These are phyloP conservation scores for Hemiscyllium ocellatum DNA, from an alignment of 2,113 vertebrate species.

Conservation along the genomic window DNA sequence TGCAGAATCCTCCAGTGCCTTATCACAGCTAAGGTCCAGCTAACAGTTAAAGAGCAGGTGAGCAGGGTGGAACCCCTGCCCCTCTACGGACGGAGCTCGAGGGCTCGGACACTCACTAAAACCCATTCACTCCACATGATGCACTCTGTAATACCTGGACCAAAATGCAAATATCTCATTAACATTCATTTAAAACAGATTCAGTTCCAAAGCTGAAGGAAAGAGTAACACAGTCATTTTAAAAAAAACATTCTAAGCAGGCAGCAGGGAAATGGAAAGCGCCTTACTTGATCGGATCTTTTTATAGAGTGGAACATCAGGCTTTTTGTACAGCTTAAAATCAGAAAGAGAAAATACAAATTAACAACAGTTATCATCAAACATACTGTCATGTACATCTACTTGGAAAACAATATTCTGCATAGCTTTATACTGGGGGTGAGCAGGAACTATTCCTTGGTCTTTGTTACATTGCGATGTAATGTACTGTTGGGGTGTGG, in stretches of 20 bases:
- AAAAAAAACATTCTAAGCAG: not conserved
- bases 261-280: not conserved
- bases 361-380: not conserved
- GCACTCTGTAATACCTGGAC: not conserved
- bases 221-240: not conserved
- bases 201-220: not conserved
- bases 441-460: not conserved
- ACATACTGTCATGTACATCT: not conserved
- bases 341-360: slow-evolving; percentile 38
- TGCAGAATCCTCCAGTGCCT: not conserved
- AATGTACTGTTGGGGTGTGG: not conserved
- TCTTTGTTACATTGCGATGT: not conserved
- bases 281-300: slow-evolving; percentile 97
- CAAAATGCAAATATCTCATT: no score
- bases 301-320: slow-evolving; percentile 97
- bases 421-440: no score
- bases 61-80: not conserved
- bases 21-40: not conserved
- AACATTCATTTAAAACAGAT: not conserved
- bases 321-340: slow-evolving; percentile 88
- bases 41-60: not conserved
- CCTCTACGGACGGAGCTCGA: not conserved
- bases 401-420: not conserved
- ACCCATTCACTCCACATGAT: not conserved
- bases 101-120: not conserved